Base-by-base conservation (phyloP, 2,797 vertebrate genomes). In the Pachyuromys duprasi region DNA sequence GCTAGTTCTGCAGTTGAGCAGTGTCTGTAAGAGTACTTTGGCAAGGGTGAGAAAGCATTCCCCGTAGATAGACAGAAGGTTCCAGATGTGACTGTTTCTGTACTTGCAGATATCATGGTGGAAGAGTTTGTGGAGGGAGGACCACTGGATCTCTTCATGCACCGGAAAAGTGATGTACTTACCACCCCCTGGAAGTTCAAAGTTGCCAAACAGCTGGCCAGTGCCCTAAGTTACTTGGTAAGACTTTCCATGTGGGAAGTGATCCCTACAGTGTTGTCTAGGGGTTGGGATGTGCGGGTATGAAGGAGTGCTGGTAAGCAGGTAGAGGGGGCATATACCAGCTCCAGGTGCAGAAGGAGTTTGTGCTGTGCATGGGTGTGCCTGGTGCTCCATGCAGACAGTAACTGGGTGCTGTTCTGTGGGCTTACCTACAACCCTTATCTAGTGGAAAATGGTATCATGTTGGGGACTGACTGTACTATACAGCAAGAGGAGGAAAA, bases 211-310 rank as follows among this genome's bases (percentile, higher is more conserved):
- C 99, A 99, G 96, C 98, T 99, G 92, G 99, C 99, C 42, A 99
- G 99, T 15, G 99, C 99, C 15, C 99, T 99, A 76, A 99, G 99
- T 98, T 99, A 99, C 98, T 97, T 99, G 99, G 99, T 99, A 98
- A 99, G 99, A 86, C n/a, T 57, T 36, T 92, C 80, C 20, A 42
- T 62, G 5, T 75, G 78, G 1, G 1, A 15, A 55, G 6, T 26
- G 36, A 33, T 49, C n/a, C 65, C 79, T 80, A 91, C 31, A 87
- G 36, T 69, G 24, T 22, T n/a, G 67, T 31, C 1, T 28, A 26
- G 55, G 70, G 12, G n/a, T n/a, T n/a, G 12, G 83, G 67, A 45
- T 18, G 24, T 18, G 69, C 8, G 14, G 20, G 53, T 39, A 72
- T 63, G 69, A 92, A 89, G 55, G 36, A 24, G 22, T 63, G 65